These are phyloP conservation scores for Myotis findleyi DNA, from an alignment of 2,797 vertebrate species.

Conservation along the genomic window DNA sequence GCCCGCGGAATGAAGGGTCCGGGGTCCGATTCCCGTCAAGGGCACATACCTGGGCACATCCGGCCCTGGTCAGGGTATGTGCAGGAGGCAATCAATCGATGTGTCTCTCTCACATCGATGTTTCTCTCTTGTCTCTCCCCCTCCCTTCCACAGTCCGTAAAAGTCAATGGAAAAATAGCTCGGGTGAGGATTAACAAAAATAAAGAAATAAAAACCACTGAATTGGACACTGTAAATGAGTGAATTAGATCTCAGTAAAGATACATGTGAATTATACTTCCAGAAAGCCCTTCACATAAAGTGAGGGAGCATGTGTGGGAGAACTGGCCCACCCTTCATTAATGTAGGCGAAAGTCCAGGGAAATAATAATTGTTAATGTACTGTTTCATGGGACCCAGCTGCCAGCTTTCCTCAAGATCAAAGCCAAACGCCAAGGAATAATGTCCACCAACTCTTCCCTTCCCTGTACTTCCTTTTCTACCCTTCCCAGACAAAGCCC, in stretches of 20 bases:
- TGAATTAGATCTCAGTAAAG: not conserved
- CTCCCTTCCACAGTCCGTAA: too few relatives aligned
- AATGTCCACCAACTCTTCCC: not conserved
- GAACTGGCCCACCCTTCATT: constrained; percentile 29
- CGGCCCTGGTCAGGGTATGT: too few relatives aligned
- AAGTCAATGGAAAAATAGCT: too few relatives aligned
- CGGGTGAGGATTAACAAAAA: too few relatives aligned
- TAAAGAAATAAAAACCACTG: not conserved
- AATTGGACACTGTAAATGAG: not conserved
- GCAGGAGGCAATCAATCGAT: too few relatives aligned
- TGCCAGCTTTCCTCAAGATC: constrained; percentile 8
- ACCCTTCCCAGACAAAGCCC: not conserved
- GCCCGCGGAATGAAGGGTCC: too few relatives aligned
- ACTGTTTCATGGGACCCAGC: not conserved
- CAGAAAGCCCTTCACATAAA: constrained; percentile 37
- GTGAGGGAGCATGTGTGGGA: not conserved
- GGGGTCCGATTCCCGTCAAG: too few relatives aligned
- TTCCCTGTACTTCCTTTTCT: not conserved
- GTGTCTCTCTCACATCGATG: too few relatives aligned
- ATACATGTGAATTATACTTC: not conserved
- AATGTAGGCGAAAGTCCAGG: constrained; percentile 39
- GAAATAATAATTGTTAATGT: not conserved
- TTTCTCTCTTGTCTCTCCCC: too few relatives aligned
- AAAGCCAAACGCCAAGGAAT: constrained; percentile 44
- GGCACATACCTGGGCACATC: too few relatives aligned